phyloP scores from a whole-genome alignment of 1,140 invertebrate genomes.

The Tetragnatha versicolor region DNA sequence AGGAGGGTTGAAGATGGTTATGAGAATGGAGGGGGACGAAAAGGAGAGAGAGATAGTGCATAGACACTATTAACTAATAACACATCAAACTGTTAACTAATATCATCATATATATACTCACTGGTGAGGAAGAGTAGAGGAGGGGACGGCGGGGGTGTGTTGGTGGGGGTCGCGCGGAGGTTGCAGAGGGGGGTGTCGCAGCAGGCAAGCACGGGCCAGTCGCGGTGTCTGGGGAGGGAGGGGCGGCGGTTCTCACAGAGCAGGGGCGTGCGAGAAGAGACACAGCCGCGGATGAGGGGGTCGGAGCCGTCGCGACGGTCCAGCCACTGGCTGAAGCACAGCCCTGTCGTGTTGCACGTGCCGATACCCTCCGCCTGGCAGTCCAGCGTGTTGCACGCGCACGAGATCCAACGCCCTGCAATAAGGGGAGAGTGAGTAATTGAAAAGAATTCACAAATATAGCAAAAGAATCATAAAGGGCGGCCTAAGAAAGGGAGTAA shows the following conservation, averaged over 20 bases:
- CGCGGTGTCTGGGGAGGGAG: constrained; percentile 29
- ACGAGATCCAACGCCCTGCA: constrained; percentile 58
- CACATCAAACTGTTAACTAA: too few species aligned
- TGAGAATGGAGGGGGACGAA: too few species aligned
- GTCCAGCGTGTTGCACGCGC: constrained; percentile 58
- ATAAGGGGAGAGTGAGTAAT: constrained; percentile 42
- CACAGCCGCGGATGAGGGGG: constrained; percentile 59
- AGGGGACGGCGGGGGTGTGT: constrained; percentile 21
- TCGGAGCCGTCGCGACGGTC: constrained; percentile 59
- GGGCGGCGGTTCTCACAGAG: constrained; percentile 57
- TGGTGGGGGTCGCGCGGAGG: constrained; percentile 22
- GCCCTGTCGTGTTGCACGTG: constrained; percentile 58
- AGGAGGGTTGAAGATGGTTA: too few species aligned
- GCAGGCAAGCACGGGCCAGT: constrained; percentile 61
- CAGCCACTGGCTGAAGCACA: constrained; percentile 60
- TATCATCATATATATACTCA: too few species aligned
- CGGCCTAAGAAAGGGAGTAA: too few species aligned
- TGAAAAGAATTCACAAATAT: too few species aligned
- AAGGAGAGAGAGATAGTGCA: too few species aligned
- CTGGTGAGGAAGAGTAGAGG: too few species aligned
- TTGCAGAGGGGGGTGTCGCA: constrained; percentile 64
- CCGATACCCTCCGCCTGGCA: constrained; percentile 53
- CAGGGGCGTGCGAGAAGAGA: constrained; percentile 54
- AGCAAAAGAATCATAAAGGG: too few species aligned
- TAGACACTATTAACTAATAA: too few species aligned